phyloP scores from a whole-genome alignment of 1,140 invertebrate species.

The Plectrocnemia conspersa region DNA sequence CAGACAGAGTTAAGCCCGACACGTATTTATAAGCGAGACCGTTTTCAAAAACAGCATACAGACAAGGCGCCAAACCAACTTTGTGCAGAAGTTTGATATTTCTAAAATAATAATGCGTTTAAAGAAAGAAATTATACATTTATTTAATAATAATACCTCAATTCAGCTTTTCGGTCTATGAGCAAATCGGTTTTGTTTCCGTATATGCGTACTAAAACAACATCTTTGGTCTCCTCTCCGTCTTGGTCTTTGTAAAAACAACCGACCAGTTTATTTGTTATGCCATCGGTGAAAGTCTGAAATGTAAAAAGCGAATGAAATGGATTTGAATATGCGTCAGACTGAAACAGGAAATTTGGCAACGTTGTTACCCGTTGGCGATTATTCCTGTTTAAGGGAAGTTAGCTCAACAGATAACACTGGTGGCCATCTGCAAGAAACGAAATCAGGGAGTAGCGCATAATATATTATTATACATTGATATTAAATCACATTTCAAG shows the following conservation, averaged over 20 bases:
- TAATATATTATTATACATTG: no score
- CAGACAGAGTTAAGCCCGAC: conserved; percentile 73
- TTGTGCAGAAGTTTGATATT: conserved; percentile 66
- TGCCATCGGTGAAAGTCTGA: conserved; percentile 85
- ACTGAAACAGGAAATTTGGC: neutral
- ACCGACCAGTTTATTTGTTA: conserved; percentile 84
- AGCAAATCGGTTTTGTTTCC: conserved; percentile 85
- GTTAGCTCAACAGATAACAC: no score
- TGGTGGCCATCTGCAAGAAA: no score
- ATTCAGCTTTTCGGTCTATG: conserved; percentile 79
- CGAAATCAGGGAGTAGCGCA: no score
- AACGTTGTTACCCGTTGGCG: no score
- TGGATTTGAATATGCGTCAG: no score
- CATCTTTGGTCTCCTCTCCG: conserved; percentile 54
- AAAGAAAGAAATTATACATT: neutral
- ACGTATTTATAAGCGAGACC: conserved; percentile 91
- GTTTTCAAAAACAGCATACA: conserved; percentile 92
- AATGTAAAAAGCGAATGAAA: no score
- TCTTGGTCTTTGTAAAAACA: conserved; percentile 52
- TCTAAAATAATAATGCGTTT: conserved; percentile 44
- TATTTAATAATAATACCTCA: conserved; percentile 52
- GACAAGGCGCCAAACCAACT: conserved; percentile 72
- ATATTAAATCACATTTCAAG: no score
- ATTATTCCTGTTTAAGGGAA: no score
- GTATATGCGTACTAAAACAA: conserved; percentile 81